Base-by-base conservation (phyloP, 2,888 invertebrate species). In the Cyclophora punctaria region DNA sequence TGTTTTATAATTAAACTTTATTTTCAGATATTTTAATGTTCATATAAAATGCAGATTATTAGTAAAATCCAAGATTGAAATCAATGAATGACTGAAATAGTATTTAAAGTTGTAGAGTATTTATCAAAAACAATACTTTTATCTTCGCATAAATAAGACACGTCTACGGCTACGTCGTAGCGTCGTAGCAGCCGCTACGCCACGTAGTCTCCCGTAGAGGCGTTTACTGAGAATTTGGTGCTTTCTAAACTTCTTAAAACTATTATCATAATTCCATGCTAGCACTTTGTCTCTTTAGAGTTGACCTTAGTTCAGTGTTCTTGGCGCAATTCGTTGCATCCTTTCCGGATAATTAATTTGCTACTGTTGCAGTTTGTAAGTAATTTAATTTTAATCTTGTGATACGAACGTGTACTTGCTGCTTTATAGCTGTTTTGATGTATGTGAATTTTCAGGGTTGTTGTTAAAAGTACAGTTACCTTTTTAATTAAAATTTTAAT, bases 251-350 rank as follows among this genome's bases (percentile, higher is more conserved):
- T 80, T 75, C 80, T 81, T 82, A 71, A 80, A 83, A 83, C 82
- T 85, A 84, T 80, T 81, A 80, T 80, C 80, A 85, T 85, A 85
- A 85, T 79, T 85, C 73, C 75, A 76, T 69, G 71, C 76, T 79
- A 75, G 69, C 78, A 81, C 80, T 80, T 73, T 83, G 83, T 80
- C 77, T 52, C 55, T 45, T 52, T 54, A 80, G 73, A 77, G 76
- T 76, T 69, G 69, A 70, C 63, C 67, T 60, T 67, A 70, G 66
- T 65, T 66, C 55, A 50, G 54, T 64, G 66, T 63, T 20, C 44
- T 71, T 62, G 62, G 56, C 62, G 73, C 71, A 76, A 75, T 76
- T 75, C 64, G 71, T 68, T 72, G 69, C 73, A 71, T 70, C 69
- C 66, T 71, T 68, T 71, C 66, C 68, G 65, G 58, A 62, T 63